Evolutionary conservation across 35 echinoderm and acorn worm genomes (phyloP), one percentile per base, ranked within the genome.

Genomic region (Lytechinus pictus): DNA sequence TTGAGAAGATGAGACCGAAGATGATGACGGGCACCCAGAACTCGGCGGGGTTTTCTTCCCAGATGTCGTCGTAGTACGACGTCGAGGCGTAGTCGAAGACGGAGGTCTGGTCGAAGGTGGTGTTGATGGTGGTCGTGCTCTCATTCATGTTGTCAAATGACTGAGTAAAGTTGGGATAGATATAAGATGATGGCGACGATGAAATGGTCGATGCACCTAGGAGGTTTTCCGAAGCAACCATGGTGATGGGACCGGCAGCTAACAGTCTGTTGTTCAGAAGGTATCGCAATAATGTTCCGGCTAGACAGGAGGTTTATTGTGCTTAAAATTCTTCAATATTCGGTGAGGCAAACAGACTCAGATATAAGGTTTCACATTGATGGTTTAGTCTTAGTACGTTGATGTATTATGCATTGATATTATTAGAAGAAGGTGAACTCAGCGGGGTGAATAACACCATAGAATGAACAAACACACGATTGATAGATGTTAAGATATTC

Each of bases 1-100:
- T 55, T 27, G 96, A 24, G 60, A 98, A 97, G 13, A 98, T 86
- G 5, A 96, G 57, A 1, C 96, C 89, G 87, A 95, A 96, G n/a
- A 96, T 87, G 54, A 95, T 56, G 21, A 95, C 94, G 4, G 97
- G 95, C 19, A 95, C 52, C 96, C 94, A 95, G 13, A 58, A 66
- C 54, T 55, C 21, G 89, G 52, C 87, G 10, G 94, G 92, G 54
- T 54, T 55, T 9, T 93, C 52, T 16, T 93, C 92, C 92, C 94
- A 54, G 19, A 53, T 52, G 94, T 95, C 53, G 11, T 55, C 27
- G 79, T 54, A 58, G 19, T 60, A 96, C 10, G 61, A 56, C 21
- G 89, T 29, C 28, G 87, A 96, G 55, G 89, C 13, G 52, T 27
- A 92, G 57, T 55, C 89, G 87, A 53, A 92, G 4, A 28, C 54